phyloP scores from a whole-genome alignment of 2,888 invertebrate species.

The Drosophila greeni region DNA sequence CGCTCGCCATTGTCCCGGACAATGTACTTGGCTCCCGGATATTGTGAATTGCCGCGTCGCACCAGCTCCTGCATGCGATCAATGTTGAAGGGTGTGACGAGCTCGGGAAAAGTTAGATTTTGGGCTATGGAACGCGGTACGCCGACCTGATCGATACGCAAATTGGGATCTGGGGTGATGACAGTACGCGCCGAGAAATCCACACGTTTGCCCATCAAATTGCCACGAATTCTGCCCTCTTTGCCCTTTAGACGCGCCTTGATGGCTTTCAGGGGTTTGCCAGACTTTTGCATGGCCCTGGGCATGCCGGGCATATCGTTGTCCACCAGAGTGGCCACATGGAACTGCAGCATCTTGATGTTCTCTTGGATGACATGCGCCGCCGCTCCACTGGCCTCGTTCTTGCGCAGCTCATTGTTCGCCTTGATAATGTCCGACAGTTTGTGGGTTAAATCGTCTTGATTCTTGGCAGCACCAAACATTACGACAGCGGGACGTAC shows the following conservation, averaged over 20 bases:
- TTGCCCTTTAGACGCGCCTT: constrained; percentile 98
- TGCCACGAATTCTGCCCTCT: constrained; percentile 99
- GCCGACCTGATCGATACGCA: constrained; percentile 97
- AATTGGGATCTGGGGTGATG: constrained; percentile 96
- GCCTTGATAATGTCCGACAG: constrained; percentile 98
- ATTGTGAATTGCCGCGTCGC: constrained; percentile 96
- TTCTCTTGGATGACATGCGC: constrained; percentile 98
- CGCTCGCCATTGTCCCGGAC: constrained; percentile 99
- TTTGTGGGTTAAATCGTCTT: constrained; percentile 99
- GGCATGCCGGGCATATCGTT: constrained; percentile 99
- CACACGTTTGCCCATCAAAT: constrained; percentile 99
- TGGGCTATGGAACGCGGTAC: constrained; percentile 99
- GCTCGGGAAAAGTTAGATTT: constrained; percentile 99
- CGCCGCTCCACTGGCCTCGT: constrained; percentile 97
- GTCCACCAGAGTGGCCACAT: constrained; percentile 98
- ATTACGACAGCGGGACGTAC: constrained; percentile 99
- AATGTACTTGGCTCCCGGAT: constrained; percentile 99
- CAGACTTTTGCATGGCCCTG: constrained; percentile 98
- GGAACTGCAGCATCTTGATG: constrained; percentile 98
- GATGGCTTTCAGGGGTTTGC: constrained; percentile 97
- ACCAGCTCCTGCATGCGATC: constrained; percentile 95
- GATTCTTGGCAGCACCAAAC: constrained; percentile 97
- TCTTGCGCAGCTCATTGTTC: constrained; percentile 96
- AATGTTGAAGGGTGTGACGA: constrained; percentile 99
- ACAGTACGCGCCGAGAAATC: constrained; percentile 99